A percentile compares a stretch with the other conserved stretches of the same genome.
phyloP scores from a whole-genome alignment of 2,113 vertebrate species.

The Chaetodon auriga region DNA sequence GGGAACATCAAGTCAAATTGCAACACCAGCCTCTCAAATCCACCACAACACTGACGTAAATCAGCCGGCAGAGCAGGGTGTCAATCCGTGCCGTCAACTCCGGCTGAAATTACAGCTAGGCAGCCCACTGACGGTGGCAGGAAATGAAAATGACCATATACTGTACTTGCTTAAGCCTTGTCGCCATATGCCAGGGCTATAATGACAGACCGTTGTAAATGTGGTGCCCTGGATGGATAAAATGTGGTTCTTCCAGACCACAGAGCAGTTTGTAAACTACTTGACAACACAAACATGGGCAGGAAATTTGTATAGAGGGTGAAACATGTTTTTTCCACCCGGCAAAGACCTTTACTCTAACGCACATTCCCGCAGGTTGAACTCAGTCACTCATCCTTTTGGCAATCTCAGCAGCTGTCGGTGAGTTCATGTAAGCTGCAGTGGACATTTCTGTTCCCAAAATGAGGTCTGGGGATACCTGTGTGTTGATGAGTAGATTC shows the following conservation, averaged over 20 bases:
- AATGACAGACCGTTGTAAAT: conserved; percentile 63
- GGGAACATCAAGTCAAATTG: conserved; percentile 2
- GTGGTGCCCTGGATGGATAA: conserved; percentile 39
- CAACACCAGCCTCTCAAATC: conserved; percentile 36
- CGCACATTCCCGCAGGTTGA: conserved; percentile 1
- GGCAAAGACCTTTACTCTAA: background rate
- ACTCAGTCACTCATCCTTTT: conserved; percentile 25
- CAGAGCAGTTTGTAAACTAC: conserved; percentile 40
- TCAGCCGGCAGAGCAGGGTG: conserved; percentile 43
- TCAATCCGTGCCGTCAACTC: conserved; percentile 50
- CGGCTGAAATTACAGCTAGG: conserved; percentile 51
- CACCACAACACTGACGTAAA: conserved; percentile 36
- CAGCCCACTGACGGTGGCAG: conserved; percentile 44
- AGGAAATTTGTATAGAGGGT: background rate
- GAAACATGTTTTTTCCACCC: conserved; percentile 1
- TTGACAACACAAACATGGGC: conserved; percentile 41
- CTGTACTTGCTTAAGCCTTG: conserved; percentile 61
- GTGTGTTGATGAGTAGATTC: background rate
- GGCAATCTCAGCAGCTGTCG: background rate
- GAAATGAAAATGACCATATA: conserved; percentile 67
- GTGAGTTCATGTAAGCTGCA: background rate
- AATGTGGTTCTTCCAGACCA: conserved; percentile 58
- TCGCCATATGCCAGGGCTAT: conserved; percentile 66
- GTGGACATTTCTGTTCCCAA: background rate
- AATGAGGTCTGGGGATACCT: background rate